Percentiles rank a stretch among this genome's conserved stretches.
phyloP scores from a whole-genome alignment of 2,113 vertebrate genomes.

The Pangasianodon gigas region DNA sequence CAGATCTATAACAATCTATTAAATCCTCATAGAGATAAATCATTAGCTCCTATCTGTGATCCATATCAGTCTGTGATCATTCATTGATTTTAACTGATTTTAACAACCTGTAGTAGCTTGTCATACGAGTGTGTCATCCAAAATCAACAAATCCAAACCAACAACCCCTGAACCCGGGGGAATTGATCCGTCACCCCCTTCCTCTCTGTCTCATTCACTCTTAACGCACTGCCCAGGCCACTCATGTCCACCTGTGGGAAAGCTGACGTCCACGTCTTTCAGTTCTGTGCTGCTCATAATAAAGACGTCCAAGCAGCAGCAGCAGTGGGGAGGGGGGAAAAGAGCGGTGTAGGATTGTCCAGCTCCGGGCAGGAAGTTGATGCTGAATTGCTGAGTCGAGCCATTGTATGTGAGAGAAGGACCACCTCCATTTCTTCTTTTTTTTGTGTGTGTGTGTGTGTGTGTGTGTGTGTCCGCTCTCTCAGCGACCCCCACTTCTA shows the following conservation, averaged over 20 bases:
- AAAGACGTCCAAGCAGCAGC: constrained; percentile 58
- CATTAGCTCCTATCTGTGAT: not conserved
- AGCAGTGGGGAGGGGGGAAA: not conserved
- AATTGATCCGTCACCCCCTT: not conserved
- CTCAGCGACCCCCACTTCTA: constrained; percentile 27
- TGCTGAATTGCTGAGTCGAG: constrained; percentile 60
- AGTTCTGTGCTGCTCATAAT: constrained; percentile 41
- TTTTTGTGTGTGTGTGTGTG: constrained; percentile 4
- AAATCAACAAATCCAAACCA: not conserved
- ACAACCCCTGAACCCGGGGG: not conserved
- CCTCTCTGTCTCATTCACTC: constrained; percentile 23
- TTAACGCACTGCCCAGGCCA: constrained; percentile 54
- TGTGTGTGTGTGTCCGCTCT: constrained; percentile 45
- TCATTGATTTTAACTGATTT: too few species aligned
- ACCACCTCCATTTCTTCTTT: constrained; percentile 53
- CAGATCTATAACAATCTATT: too few species aligned
- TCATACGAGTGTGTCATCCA: not conserved
- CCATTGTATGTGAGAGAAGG: constrained; percentile 56
- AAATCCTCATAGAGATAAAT: not conserved
- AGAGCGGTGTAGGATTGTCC: constrained; percentile 45
- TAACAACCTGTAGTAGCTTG: not conserved
- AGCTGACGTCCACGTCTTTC: constrained; percentile 48
- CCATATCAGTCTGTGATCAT: not conserved
- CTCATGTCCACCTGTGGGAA: constrained; percentile 58
- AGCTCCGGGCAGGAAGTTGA: constrained; percentile 64